Conservation (phyloP, 2,888 invertebrate genomes). For the Pimpla rufipes region DNA sequence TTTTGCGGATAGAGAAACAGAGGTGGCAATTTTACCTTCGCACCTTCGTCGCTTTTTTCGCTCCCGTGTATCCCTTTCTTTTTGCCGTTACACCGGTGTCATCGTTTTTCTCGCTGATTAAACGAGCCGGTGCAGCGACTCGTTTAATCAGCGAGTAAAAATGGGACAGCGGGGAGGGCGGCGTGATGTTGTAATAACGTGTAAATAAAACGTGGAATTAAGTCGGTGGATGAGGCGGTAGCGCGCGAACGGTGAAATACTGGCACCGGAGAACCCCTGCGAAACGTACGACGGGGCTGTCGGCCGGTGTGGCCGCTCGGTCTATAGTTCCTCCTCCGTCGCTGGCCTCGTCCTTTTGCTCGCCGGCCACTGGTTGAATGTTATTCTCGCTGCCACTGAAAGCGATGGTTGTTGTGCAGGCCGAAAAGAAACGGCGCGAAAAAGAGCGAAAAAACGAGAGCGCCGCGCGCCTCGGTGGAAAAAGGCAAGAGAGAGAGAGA, state of each 20-base stretch:
- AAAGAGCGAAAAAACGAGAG: slow-evolving; percentile 17
- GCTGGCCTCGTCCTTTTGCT: slow-evolving; percentile 29
- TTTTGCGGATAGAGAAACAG: no score
- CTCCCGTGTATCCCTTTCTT: no score
- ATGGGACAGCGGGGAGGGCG: background rate
- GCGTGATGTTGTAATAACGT: slow-evolving; percentile 5
- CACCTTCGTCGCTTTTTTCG: no score
- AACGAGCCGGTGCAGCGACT: no score
- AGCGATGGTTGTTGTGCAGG: slow-evolving; percentile 47
- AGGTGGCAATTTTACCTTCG: no score
- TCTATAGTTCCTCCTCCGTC: slow-evolving; percentile 31
- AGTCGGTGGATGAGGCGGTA: background rate
- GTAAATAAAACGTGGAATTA: slow-evolving; percentile 7
- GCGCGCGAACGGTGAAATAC: slow-evolving; percentile 6
- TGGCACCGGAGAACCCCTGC: slow-evolving; percentile 10
- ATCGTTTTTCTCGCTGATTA: no score
- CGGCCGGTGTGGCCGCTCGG: background rate
- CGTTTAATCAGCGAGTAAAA: background rate
- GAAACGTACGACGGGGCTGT: slow-evolving; percentile 21
- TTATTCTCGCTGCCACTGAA: slow-evolving; percentile 64
- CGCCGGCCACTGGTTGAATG: slow-evolving; percentile 77
- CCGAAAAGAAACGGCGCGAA: slow-evolving; percentile 30
- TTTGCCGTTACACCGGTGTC: no score
- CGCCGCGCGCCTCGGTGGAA: background rate
- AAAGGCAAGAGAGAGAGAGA: background rate